Evolutionary conservation across 1,140 invertebrate genomes (phyloP).

Genomic region (Lithobius niger): DNA sequence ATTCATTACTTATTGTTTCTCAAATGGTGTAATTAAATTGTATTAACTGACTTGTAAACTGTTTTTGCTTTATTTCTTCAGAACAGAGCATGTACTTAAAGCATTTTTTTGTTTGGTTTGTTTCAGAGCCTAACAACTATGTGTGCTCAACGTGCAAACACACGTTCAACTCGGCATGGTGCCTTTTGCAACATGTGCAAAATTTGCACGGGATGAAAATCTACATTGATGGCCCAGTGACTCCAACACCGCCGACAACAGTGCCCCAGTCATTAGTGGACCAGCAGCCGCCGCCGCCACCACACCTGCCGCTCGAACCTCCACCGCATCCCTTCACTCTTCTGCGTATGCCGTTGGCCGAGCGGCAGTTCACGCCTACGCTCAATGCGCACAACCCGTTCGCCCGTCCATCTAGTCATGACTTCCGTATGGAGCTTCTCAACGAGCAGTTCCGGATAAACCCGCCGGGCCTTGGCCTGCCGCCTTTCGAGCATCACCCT

Average conservation of each 20-base stretch:
- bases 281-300: conserved; percentile 36
- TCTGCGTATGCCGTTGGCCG: conserved; percentile 28
- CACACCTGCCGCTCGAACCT: conserved; percentile 35
- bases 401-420: conserved; percentile 52
- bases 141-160: conserved; percentile 88
- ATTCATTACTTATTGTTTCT: no score
- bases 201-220: conserved; percentile 85
- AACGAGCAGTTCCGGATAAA: conserved; percentile 58
- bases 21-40: no score
- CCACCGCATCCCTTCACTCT: conserved; percentile 26
- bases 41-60: no score
- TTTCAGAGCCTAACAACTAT: conserved; percentile 83
- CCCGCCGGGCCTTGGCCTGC: conserved; percentile 34
- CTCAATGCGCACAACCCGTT: conserved; percentile 42
- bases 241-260: conserved; percentile 12
- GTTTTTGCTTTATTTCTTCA: no score
- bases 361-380: conserved; percentile 20
- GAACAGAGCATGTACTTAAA: no score
- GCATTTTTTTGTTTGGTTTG: conserved; percentile 34
- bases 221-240: conserved; percentile 48
- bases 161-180: conserved; percentile 79
- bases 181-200: conserved; percentile 85
- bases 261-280: conserved; percentile 22
- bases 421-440: conserved; percentile 63
- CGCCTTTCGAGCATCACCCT: conserved; percentile 35